phyloP scores from a whole-genome alignment of 2,113 vertebrate species.

The Halichoerus grypus region DNA sequence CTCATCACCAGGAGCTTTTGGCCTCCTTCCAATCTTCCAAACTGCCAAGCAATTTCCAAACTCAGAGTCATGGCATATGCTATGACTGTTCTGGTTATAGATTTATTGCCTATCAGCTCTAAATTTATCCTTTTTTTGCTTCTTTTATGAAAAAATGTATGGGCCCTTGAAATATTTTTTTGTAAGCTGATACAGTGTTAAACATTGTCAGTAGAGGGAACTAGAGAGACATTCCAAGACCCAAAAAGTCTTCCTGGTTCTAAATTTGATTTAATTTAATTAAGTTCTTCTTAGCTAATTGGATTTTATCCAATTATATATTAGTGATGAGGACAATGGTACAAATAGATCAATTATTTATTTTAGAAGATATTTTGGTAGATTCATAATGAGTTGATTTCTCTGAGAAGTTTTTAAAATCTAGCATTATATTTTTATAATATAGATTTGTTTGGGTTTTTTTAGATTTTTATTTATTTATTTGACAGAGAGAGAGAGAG shows the following conservation, averaged over 20 bases:
- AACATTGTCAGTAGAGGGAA: conserved; percentile 11
- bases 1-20: neutral
- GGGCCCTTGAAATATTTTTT: neutral
- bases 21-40: neutral
- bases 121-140: neutral
- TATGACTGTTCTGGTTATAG: neutral
- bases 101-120: neutral
- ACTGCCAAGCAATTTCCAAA: conserved; percentile 4
- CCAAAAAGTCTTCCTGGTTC: neutral
- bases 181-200: neutral
- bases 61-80: neutral
- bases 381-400: conserved; percentile 31
- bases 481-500: too few species aligned
- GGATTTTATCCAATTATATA: neutral
- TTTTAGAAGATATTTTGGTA: neutral
- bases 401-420: neutral
- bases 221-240: neutral
- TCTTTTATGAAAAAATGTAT: neutral
- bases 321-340: neutral
- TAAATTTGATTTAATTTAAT: neutral
- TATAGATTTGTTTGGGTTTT: neutral
- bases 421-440: neutral
- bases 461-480: too few species aligned
- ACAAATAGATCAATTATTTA: neutral
- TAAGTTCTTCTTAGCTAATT: conserved; percentile 12